Evolutionary conservation across 2,888 invertebrate genomes (phyloP), one percentile per base, ranked within the genome.

Genomic region (Neoitamus cyanurus): DNA sequence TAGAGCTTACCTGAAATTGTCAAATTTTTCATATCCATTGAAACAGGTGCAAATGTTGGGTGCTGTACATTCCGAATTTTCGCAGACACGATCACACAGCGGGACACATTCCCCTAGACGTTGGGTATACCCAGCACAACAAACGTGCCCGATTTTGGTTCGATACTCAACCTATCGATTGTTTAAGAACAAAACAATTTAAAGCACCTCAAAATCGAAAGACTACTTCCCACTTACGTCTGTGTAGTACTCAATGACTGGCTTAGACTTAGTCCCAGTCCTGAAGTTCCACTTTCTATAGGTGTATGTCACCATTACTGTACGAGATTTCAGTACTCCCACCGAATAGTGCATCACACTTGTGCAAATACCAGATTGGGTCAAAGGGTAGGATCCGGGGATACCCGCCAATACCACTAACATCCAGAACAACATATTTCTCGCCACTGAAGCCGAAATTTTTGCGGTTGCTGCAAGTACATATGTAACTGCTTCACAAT

Each of bases 21-120:
- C 36, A 36, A 46, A 73, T 9, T 68, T 75, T 7, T 68, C 28
- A 83, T 77, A 90, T 2, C 90, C 90, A 25, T 85, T 82, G n/a
- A 86, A 83, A 84, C 93, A 93, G n/a, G 89, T 88, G 84, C 92
- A 92, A 15, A 87, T 87, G 31, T 90, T 88, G 3, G 91, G 90
- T 3, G 88, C 90, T 7, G 89, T 86, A 85, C 91, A 92, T 30
- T 87, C 87, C 36, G 90, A 90, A 87, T 90, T 80, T 1, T 9
- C 69, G 58, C 90, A 90, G 3, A 4, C 70, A 0, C 84, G 37
- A 0, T 5, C 7, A 69, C 91, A 91, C 0, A 5, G 2, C 0
- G 89, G 88, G 11, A 58, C 2, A 83, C 91, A 90, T 36, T 46
- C 30, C 30, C 15, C 30, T 30, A 75, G 58, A 15, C 13, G 36